Percentiles rank a stretch among this genome's conserved stretches.
Conservation (phyloP, 2,797 vertebrate genomes). For the Acanthopagrus latus region DNA sequence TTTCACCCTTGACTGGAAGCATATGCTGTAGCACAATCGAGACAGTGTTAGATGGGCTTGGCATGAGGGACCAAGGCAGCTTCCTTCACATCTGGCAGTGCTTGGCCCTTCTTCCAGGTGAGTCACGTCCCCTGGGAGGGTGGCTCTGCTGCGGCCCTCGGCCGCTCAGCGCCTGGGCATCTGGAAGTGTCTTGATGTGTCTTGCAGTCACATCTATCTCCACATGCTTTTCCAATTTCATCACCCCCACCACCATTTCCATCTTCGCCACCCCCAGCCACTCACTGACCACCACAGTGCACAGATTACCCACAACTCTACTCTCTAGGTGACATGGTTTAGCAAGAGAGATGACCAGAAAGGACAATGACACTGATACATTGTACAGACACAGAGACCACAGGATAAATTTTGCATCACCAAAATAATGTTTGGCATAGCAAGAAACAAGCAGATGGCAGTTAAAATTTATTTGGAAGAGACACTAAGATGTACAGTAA, state of each 20-base stretch:
- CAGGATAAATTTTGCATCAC: neutral
- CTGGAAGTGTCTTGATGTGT: conserved; percentile 96
- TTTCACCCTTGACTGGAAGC: conserved; percentile 98
- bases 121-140: conserved; percentile 93
- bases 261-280: conserved; percentile 41
- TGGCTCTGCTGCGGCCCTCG: conserved; percentile 78
- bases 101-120: conserved; percentile 95
- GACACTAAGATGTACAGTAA: neutral
- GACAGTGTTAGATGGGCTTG: conserved; percentile 91
- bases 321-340: conserved; percentile 87
- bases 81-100: conserved; percentile 97
- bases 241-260: conserved; percentile 64
- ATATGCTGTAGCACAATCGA: conserved; percentile 95
- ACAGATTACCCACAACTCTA: conserved; percentile 66
- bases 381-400: neutral
- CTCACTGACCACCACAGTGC: conserved; percentile 61
- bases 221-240: conserved; percentile 93
- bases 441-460: neutral
- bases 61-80: conserved; percentile 86
- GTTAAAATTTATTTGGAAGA: neutral
- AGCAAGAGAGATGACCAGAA: conserved; percentile 12
- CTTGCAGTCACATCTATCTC: conserved; percentile 93
- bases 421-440: neutral
- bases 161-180: conserved; percentile 88
- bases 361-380: neutral